A percentile compares a stretch with the other conserved stretches of the same genome.
These are phyloP conservation scores for Hydropotes inermis DNA, from an alignment of 2,113 vertebrate genomes.

Conservation along the genomic window DNA sequence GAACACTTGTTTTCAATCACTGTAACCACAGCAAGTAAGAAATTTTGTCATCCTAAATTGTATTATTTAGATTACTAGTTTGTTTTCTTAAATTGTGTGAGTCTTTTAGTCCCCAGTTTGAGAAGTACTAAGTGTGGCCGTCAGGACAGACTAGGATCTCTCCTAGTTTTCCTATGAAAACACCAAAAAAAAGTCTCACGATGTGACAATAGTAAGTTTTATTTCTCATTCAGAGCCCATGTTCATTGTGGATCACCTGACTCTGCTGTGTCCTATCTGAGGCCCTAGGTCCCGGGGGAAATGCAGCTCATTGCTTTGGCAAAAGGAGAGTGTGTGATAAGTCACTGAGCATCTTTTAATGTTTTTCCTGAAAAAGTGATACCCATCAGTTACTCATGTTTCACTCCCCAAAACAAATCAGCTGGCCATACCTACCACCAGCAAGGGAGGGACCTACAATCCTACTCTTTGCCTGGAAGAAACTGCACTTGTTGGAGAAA, in stretches of 20 bases:
- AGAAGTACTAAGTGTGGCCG: neutral
- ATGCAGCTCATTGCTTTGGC: neutral
- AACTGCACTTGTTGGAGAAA: neutral
- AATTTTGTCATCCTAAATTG: neutral
- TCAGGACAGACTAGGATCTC: neutral
- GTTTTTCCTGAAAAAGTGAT: neutral
- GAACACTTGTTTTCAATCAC: neutral
- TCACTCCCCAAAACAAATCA: neutral
- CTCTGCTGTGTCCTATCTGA: neutral
- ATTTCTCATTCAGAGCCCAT: neutral
- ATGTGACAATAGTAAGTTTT: neutral
- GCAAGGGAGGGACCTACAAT: neutral
- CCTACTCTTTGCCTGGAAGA: neutral
- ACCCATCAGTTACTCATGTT: neutral
- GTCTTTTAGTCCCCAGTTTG: neutral
- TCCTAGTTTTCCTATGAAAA: neutral
- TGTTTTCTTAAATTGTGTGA: neutral
- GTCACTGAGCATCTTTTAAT: neutral
- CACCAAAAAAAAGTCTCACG: neutral
- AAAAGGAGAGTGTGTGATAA: accelerated
- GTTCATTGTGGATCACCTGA: neutral
- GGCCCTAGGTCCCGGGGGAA: neutral
- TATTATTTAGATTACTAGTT: neutral
- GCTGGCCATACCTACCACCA: neutral
- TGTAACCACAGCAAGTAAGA: neutral